Conservation (phyloP, 2,113 vertebrate genomes). For the Spheniscus mendiculus region DNA sequence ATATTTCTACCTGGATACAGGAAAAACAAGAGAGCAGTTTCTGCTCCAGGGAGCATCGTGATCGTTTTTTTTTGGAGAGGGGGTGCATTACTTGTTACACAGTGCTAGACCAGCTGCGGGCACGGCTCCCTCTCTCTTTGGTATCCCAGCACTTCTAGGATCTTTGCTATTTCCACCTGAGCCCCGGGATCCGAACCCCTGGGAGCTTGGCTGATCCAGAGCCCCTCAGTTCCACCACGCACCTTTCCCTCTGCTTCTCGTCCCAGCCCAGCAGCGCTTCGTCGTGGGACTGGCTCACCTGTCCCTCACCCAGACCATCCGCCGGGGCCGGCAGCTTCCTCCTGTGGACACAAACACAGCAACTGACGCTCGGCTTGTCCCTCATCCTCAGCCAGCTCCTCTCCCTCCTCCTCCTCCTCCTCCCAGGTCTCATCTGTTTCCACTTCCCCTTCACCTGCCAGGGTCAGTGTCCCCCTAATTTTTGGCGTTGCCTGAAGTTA, state of each 20-base stretch:
- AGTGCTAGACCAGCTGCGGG: accelerated
- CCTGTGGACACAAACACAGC: slow-evolving; percentile 22
- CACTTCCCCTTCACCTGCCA: background rate
- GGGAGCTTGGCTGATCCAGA: accelerated
- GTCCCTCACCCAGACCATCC: slow-evolving; percentile 53
- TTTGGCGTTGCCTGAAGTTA: background rate
- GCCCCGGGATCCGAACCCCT: accelerated
- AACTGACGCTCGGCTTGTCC: accelerated
- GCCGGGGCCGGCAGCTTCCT: slow-evolving; percentile 22
- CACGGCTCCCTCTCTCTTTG: background rate
- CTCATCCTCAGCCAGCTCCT: background rate
- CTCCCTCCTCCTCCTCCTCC: background rate
- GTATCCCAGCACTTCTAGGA: background rate
- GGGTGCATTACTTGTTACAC: background rate
- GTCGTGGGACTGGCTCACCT: background rate
- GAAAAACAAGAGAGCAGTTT: background rate
- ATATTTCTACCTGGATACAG: background rate
- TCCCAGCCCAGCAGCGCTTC: slow-evolving; percentile 68
- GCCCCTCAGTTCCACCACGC: accelerated
- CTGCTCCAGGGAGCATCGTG: background rate
- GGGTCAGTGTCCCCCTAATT: background rate
- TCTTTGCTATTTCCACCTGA: background rate
- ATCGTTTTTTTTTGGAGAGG: background rate
- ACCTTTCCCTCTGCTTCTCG: background rate
- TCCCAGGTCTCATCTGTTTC: background rate